Base-by-base conservation (phyloP, 2,797 vertebrate species). In the Microctenopoma lineatum region DNA sequence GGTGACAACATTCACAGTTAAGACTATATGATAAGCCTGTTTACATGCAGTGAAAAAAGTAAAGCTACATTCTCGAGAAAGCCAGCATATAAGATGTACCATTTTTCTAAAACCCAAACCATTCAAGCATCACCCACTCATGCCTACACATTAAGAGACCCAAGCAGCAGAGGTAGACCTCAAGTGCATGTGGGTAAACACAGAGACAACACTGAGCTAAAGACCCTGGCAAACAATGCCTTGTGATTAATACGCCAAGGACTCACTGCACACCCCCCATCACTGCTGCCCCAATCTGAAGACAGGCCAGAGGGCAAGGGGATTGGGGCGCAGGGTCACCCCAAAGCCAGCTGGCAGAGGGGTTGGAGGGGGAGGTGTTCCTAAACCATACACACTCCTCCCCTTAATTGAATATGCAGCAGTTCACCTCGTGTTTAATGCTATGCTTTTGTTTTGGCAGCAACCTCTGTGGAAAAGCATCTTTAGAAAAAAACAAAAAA, bases 1-100 rank as follows among this genome's bases (percentile, higher is more conserved):
- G 82, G 80, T 25, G 34, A 86, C 72, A 82, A 90, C 87, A 90
- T 93, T 94, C 92, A 93, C 92, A 94, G 89, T 94, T 92, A 90
- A 92, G 85, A 92, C 89, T 89, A 92, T 66, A 66, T 81, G 85
- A 85, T 79, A 77, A 80, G 85, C 83, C 83, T 56, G 84, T 87
- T 90, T 74, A 88, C 86, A 91, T 89, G 90, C 84, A 84, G 66
- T 65, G 78, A 85, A 42, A 42, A 16, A 84, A 83, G 80, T 70
- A 84, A 75, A 83, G 85, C 84, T 90, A 92, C 84, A 81, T 83
- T 89, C 83, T 87, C 75, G 73, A 76, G 59, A 63, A 62, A 38
- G 18, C 78, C 81, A 85, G 86, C 80, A 75, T 84, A 66, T 59
- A 63, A 82, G 77, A 86, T 86, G 90, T 79, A 86, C 84, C 81